phyloP scores from a whole-genome alignment of 2,797 vertebrate species.

The Alouatta caraya region DNA sequence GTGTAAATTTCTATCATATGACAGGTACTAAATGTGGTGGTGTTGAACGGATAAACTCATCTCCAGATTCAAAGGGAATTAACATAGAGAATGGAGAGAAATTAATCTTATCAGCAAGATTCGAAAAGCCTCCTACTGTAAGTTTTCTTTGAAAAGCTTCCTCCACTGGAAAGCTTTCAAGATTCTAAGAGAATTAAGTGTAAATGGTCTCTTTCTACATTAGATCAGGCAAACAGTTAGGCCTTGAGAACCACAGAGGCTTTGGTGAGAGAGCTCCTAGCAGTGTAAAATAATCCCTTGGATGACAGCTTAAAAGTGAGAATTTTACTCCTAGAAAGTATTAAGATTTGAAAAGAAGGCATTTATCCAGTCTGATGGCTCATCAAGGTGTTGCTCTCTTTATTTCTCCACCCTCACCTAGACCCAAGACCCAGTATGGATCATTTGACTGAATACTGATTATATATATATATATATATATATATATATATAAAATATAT shows the following conservation, averaged over 20 bases:
- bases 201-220: not conserved
- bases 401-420: not conserved
- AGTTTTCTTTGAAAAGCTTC: not conserved
- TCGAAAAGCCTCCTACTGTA: not conserved
- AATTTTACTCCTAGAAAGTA: slow-evolving; percentile 29
- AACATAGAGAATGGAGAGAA: not conserved
- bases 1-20: not conserved
- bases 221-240: not conserved
- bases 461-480: not conserved
- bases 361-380: not conserved
- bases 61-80: not conserved
- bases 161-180: not conserved
- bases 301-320: slow-evolving; percentile 14
- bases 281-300: not conserved
- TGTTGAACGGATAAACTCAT: not conserved
- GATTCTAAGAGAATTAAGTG: not conserved
- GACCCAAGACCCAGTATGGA: not conserved
- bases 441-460: not conserved
- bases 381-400: not conserved
- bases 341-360: slow-evolving; percentile 5
- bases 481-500: too few relatives aligned
- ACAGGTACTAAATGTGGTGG: not conserved
- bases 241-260: not conserved
- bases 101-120: not conserved
- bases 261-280: not conserved